phyloP scores from a whole-genome alignment of 92 coral and sea anemone species.

The Desmophyllum pertusum region DNA sequence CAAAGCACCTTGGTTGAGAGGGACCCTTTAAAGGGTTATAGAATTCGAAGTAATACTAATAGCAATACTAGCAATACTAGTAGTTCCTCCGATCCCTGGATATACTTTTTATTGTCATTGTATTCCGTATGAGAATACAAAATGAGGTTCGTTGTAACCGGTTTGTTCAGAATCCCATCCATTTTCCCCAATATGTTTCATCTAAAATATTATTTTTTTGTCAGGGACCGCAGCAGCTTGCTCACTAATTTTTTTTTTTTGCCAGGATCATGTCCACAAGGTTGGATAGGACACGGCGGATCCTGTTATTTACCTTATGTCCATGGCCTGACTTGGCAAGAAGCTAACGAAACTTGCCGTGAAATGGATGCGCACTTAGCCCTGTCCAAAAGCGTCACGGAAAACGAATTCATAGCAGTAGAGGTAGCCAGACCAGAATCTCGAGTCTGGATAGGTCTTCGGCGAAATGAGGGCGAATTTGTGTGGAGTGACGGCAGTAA shows the following conservation, averaged over 20 bases:
- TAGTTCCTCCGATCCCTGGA: neutral
- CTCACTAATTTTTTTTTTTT: neutral
- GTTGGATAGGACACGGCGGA: conserved; percentile 68
- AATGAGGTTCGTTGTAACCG: no score
- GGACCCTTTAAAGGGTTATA: no score
- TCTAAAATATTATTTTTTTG: no score
- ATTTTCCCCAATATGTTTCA: neutral
- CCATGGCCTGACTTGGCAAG: conserved; percentile 58
- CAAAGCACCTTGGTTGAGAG: no score
- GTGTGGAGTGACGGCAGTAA: conserved; percentile 61
- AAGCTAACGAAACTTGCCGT: conserved; percentile 61
- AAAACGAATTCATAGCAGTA: conserved; percentile 59
- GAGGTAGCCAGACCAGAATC: conserved; percentile 66
- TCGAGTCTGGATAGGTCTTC: conserved; percentile 74
- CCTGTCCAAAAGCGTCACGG: conserved; percentile 34
- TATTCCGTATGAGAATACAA: neutral
- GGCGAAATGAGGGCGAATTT: conserved; percentile 47
- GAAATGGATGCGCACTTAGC: conserved; percentile 70
- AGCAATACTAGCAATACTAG: no score
- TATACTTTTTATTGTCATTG: no score
- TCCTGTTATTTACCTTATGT: conserved; percentile 66
- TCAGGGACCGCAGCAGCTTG: neutral
- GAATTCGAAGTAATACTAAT: no score
- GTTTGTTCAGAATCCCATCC: neutral
- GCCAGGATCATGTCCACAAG: conserved; percentile 67